Base-by-base conservation (phyloP, 2,113 vertebrate species). In the Arizona elegans region DNA sequence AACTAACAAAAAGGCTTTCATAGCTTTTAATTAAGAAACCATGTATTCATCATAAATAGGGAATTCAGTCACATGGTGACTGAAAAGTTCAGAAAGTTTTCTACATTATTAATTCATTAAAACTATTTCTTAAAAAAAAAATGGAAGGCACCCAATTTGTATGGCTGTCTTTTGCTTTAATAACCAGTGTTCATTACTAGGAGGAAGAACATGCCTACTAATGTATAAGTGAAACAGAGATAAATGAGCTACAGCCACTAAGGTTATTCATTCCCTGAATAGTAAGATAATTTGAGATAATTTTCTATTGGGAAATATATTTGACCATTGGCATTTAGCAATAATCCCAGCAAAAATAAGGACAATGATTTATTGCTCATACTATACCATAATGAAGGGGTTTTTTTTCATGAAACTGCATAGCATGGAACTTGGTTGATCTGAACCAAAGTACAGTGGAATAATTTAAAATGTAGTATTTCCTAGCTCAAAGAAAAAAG, bases 31-130 rank as follows among this genome's bases (percentile, higher is more conserved):
- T 88, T 91, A 89, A 52, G 92, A 62, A 29, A 53, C 3, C 33
- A 2, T 8, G 52, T 33, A 55, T 26, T 86, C 12, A 15, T n/a
- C 17, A 56, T 43, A 43, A 43, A 43, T 43, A 43, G 93, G 38
- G 87, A 87, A 0, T 33, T 0, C 1, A n/a, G n/a, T n/a, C n/a
- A n/a, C n/a, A 0, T 0, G 93, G 75, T 52, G 0, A 81, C 24
- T 86, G 75, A 33, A 58, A 89, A 53, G 53, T 88, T 33, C 50
- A 43, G 55, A 94, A 94, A 92, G 15, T 53, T 21, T 93, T n/a
- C 62, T 65, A 65, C 38, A 24, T 54, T 33, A 50, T 89, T 88
- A 0, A 8, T 85, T n/a, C 85, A 13, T 92, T 88, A 52, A 8
- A 95, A 93, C 6, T 43, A 0, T 65, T 95, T 5, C 10, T 94